A percentile compares a stretch with the other conserved stretches of the same genome.
Conservation (phyloP, 2,888 invertebrate species). For the Steinernema hermaphroditum region DNA sequence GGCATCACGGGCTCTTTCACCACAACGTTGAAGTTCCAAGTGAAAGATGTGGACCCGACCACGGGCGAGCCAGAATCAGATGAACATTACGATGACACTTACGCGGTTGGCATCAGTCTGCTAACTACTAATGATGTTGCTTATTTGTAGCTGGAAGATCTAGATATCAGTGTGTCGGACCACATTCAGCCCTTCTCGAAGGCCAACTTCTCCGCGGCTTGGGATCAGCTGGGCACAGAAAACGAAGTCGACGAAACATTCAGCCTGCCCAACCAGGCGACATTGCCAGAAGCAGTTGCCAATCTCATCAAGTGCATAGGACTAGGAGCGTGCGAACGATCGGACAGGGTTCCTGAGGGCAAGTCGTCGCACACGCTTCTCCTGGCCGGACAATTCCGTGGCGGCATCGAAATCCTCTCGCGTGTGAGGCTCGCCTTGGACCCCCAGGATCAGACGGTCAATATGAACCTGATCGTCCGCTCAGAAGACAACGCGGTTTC, state of each 20-base stretch:
- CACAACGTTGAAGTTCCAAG: slow-evolving; percentile 86
- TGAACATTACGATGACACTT: slow-evolving; percentile 95
- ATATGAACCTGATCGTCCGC: slow-evolving; percentile 61
- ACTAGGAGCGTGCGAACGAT: slow-evolving; percentile 81
- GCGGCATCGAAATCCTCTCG: slow-evolving; percentile 71
- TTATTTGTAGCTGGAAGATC: slow-evolving; percentile 78
- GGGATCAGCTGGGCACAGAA: slow-evolving; percentile 67
- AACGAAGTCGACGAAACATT: slow-evolving; percentile 89
- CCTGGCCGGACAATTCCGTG: slow-evolving; percentile 84
- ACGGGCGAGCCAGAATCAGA: slow-evolving; percentile 91
- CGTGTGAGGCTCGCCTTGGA: slow-evolving; percentile 59
- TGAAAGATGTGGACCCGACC: slow-evolving; percentile 92
- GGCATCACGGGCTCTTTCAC: slow-evolving; percentile 76
- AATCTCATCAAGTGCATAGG: slow-evolving; percentile 82
- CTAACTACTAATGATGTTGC: not conserved
- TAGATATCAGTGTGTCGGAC: slow-evolving; percentile 76
- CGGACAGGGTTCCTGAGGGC: slow-evolving; percentile 81
- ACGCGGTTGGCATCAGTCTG: slow-evolving; percentile 67
- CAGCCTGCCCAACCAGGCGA: slow-evolving; percentile 79
- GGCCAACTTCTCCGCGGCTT: slow-evolving; percentile 79
- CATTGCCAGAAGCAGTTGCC: slow-evolving; percentile 79
- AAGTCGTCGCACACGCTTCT: slow-evolving; percentile 80
- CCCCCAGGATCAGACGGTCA: slow-evolving; percentile 59
- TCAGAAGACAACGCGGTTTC: slow-evolving; percentile 43
- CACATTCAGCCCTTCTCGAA: slow-evolving; percentile 75